phyloP scores from a whole-genome alignment of 2,797 vertebrate genomes.

The Nyctibius grandis region DNA sequence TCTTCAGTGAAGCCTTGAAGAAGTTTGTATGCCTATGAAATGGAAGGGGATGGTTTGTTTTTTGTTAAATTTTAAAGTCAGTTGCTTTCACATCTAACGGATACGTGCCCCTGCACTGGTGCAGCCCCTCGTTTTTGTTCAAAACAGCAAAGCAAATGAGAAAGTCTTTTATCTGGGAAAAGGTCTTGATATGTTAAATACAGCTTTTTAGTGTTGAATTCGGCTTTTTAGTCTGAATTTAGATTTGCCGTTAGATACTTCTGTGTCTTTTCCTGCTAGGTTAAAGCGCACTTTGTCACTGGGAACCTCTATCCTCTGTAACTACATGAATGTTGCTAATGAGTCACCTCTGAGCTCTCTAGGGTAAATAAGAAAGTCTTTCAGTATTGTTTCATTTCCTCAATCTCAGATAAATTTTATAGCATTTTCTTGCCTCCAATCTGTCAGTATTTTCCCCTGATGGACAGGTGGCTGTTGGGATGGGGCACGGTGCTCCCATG shows the following conservation, averaged over 20 bases:
- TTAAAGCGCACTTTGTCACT: neutral
- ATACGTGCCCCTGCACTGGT: rapidly evolving
- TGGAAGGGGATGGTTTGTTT: rapidly evolving
- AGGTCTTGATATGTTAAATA: neutral
- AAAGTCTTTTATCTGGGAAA: neutral
- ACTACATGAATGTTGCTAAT: neutral
- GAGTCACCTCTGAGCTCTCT: neutral
- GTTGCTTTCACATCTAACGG: neutral
- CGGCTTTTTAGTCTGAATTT: neutral
- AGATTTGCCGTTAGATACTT: neutral
- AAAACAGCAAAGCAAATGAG: neutral
- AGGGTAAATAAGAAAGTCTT: neutral
- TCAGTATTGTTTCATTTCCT: neutral
- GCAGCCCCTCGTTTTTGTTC: neutral
- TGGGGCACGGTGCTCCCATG: neutral
- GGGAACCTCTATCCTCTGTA: neutral
- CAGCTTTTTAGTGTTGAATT: neutral
- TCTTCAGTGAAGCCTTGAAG: neutral
- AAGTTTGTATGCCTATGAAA: neutral
- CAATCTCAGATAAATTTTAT: neutral
- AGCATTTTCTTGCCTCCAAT: neutral
- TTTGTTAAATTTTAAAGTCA: neutral
- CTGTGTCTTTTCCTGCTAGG: neutral
- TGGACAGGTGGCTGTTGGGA: rapidly evolving
- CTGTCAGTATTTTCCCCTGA: neutral